These are phyloP conservation scores for Seladonia tumulorum DNA, from an alignment of 2,888 invertebrate genomes.

Conservation along the genomic window DNA sequence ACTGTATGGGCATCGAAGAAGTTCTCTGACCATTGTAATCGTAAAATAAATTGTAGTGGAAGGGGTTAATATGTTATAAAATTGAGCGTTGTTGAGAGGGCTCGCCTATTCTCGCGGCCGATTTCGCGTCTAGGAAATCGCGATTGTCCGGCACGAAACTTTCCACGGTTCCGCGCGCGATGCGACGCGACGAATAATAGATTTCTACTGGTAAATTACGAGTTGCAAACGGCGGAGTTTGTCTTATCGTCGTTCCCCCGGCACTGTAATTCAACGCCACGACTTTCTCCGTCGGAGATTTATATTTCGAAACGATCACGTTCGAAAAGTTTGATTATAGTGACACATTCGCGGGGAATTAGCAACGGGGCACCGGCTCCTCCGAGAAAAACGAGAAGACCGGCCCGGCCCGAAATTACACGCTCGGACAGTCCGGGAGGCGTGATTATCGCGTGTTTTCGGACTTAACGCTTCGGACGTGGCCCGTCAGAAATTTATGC, in stretches of 20 bases:
- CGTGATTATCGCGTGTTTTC: constrained; percentile 17
- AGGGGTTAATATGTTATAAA: too few species aligned
- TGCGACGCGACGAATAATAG: not conserved
- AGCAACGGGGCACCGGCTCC: not conserved
- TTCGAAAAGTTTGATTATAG: constrained; percentile 20
- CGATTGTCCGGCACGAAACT: constrained; percentile 2
- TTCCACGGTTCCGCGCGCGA: not conserved
- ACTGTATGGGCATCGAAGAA: too few species aligned
- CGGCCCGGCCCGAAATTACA: constrained; percentile 9
- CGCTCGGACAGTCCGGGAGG: not conserved
- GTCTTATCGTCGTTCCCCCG: not conserved
- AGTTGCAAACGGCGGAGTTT: not conserved
- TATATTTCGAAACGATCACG: constrained; percentile 37
- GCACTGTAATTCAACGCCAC: constrained; percentile 18
- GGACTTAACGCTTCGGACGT: constrained; percentile 11
- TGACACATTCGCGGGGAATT: constrained; percentile 29
- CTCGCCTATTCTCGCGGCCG: too few species aligned
- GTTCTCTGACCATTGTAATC: too few species aligned
- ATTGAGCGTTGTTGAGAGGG: too few species aligned
- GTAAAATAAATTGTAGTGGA: too few species aligned
- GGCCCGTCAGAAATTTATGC: constrained; percentile 12
- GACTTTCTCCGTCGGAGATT: constrained; percentile 34
- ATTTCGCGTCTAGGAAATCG: not conserved
- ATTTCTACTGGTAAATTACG: constrained; percentile 24
- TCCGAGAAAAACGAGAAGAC: constrained; percentile 4